phyloP scores from a whole-genome alignment of 2,888 invertebrate genomes.

The Drosophila subsilvestris region DNA sequence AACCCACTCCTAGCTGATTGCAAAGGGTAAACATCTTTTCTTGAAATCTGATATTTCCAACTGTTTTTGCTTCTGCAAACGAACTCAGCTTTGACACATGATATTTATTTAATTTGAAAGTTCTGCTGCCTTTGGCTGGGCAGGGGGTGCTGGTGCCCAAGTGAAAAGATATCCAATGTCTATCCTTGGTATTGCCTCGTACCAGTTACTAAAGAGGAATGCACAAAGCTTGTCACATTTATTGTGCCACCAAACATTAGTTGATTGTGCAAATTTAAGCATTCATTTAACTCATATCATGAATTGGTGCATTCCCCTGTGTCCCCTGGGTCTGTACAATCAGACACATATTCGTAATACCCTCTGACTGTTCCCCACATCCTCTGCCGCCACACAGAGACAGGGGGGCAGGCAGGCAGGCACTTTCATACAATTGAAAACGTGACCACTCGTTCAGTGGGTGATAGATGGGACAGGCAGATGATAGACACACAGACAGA shows the following conservation, averaged over 20 bases:
- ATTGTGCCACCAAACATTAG: background rate
- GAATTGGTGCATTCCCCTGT: background rate
- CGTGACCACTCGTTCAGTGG: constrained; percentile 39
- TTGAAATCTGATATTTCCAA: background rate
- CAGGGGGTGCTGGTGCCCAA: background rate
- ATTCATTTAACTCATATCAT: background rate
- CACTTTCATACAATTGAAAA: constrained; percentile 18
- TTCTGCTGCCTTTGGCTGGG: background rate
- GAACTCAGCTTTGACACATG: background rate
- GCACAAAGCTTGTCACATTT: background rate
- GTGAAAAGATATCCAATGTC: constrained; percentile 12
- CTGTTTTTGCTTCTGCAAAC: too few species aligned
- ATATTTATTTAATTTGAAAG: constrained; percentile 1
- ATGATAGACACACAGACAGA: background rate
- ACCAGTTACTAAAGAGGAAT: constrained; percentile 15
- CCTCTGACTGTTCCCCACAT: too few species aligned
- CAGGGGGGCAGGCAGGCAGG: background rate
- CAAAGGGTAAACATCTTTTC: background rate
- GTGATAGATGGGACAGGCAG: constrained; percentile 1
- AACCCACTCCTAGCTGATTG: background rate
- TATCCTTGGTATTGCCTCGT: constrained; percentile 5
- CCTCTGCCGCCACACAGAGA: background rate
- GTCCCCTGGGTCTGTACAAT: background rate
- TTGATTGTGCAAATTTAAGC: background rate
- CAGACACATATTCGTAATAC: background rate